Evolutionary conservation across 2,113 vertebrate genomes (phyloP).

Genomic region (Lasiurus borealis): DNA sequence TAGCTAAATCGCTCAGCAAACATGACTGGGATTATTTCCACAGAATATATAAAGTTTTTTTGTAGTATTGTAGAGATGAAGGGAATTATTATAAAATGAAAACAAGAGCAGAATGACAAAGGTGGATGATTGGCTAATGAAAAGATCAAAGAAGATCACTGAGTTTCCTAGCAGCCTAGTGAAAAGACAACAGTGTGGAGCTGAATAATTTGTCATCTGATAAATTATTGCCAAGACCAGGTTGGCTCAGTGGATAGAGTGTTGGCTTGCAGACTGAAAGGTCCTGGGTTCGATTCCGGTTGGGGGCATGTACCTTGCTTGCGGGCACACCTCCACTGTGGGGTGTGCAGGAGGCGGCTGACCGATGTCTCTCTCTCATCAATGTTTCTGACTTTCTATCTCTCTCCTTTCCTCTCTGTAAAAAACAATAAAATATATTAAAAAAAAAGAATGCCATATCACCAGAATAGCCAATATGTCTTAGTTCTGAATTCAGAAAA

Average conservation of each 20-base stretch:
- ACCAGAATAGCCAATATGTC: background rate
- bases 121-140: background rate
- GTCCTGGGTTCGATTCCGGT: too few species aligned
- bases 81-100: background rate
- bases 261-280: too few species aligned
- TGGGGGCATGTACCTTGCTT: too few species aligned
- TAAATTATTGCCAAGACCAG: background rate
- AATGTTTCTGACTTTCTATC: too few species aligned
- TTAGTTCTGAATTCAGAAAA: constrained; percentile 4
- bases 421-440: too few species aligned
- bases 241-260: too few species aligned
- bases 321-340: too few species aligned
- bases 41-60: background rate
- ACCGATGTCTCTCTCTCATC: too few species aligned
- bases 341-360: too few species aligned
- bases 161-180: background rate
- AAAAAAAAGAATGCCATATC: background rate
- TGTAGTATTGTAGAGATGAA: background rate
- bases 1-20: background rate
- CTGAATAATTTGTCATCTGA: background rate
- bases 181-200: background rate
- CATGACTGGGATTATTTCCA: background rate
- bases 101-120: background rate
- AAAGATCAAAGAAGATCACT: background rate
- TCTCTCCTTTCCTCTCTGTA: too few species aligned